Conservation (phyloP, 1,140 invertebrate species). For the Drosophila truncata region DNA sequence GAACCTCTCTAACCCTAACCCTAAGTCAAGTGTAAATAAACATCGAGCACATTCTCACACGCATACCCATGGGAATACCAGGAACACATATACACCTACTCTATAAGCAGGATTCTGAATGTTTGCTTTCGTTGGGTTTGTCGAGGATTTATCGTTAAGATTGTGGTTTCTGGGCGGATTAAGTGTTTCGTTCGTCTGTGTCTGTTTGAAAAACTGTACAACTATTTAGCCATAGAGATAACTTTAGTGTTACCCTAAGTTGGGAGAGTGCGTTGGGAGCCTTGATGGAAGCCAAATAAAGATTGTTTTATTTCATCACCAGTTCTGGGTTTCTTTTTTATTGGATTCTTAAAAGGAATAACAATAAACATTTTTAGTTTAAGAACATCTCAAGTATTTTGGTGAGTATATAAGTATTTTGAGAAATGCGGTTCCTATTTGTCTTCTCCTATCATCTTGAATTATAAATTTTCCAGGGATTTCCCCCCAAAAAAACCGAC, state of each 20-base stretch:
- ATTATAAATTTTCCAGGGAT: background rate
- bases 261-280: slow-evolving; percentile 38
- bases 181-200: slow-evolving; percentile 53
- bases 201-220: slow-evolving; percentile 66
- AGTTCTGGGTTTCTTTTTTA: background rate
- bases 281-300: slow-evolving; percentile 70
- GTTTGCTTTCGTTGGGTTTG: slow-evolving; percentile 39
- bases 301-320: slow-evolving; percentile 58
- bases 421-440: background rate
- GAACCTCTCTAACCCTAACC: slow-evolving; percentile 33
- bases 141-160: slow-evolving; percentile 48
- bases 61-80: slow-evolving; percentile 14
- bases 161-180: slow-evolving; percentile 64
- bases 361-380: too few species aligned
- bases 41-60: slow-evolving; percentile 36
- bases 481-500: background rate
- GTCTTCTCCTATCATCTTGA: background rate
- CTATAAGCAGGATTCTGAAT: slow-evolving; percentile 38
- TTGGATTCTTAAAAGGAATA: background rate
- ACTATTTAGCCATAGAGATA: slow-evolving; percentile 60
- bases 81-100: slow-evolving; percentile 38
- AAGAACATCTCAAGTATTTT: background rate
- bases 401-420: background rate
- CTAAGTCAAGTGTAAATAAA: slow-evolving; percentile 76
- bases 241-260: slow-evolving; percentile 53